Evolutionary conservation across 2,888 invertebrate genomes (phyloP), one percentile per base, ranked within the genome.

Genomic region (Apodemia zela): DNA sequence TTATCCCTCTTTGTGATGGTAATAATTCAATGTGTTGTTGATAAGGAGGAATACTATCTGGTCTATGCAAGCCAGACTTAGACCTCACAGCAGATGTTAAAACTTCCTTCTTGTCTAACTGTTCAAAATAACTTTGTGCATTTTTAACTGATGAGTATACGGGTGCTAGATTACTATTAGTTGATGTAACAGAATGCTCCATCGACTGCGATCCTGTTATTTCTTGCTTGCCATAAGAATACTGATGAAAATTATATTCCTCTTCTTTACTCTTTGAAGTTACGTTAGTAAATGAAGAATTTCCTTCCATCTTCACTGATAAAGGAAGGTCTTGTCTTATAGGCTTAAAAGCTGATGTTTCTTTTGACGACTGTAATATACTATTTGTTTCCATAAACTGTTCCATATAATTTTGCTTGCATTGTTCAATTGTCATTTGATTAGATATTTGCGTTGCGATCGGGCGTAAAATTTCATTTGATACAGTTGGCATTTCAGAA

Each of bases 11-110:
- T 80, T 94, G 93, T 69, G 93, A 93, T 64, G 92, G 92, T 67
- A 93, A 78, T 72, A 91, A 88, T 67, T 93, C 93, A 78, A 94
- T 89, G 77, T 94, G 93, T 78, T 93, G 92, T 82, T 95, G 95
- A 77, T 95, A 95, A 64, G 93, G 85, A 10, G 95, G 95, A 75
- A 95, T 92, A 75, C 85, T 87, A 71, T 94, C 94, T 18, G 94
- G 93, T 81, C 93, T 94, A 65, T 94, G 94, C 69, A 95, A 85
- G 65, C 93, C 93, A 63, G 93, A 92, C 72, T 89, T 85, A 29
- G 84, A 83, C 70, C 86, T 76, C 18, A 42, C 42, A 42, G 42
- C 42, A 42, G 88, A 84, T 33, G 85, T 77, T 42, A 83, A 72
- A 47, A 73, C 74, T 74, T 91, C 89, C 70, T 79, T 82, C 78